These are phyloP conservation scores for Oasisia sp. DNA, from an alignment of 2,888 invertebrate species.

Conservation along the genomic window DNA sequence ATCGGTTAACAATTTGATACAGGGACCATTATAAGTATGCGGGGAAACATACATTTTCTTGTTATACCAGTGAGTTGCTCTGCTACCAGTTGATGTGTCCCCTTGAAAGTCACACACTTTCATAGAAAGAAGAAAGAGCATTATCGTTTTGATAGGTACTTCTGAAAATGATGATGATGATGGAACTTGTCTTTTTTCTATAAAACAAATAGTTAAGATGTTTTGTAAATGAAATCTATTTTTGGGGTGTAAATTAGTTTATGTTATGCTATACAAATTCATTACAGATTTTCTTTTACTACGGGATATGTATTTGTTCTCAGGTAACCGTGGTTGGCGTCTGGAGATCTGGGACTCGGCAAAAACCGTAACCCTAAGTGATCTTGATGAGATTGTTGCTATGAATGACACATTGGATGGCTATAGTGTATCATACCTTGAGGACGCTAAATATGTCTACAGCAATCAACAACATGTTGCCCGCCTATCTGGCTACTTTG, in stretches of 20 bases:
- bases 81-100: too few species aligned
- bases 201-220: neutral
- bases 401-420: constrained; percentile 5
- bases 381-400: neutral
- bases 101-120: too few species aligned
- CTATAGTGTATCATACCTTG: neutral
- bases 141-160: too few species aligned
- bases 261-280: neutral
- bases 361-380: neutral
- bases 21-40: neutral
- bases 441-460: neutral
- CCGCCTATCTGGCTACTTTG: neutral
- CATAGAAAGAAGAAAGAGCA: too few species aligned
- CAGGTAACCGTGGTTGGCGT: constrained; percentile 13
- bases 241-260: neutral
- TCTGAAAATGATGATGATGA: neutral
- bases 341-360: neutral
- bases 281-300: neutral
- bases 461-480: neutral
- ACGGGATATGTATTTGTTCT: neutral
- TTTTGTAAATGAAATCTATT: neutral
- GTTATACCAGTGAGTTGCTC: too few species aligned
- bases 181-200: neutral
- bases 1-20: neutral
- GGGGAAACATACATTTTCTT: too few species aligned